Percentiles rank a stretch among this genome's conserved stretches.
Evolutionary conservation across 2,888 invertebrate genomes (phyloP).

Genomic region (Seira musarum): DNA sequence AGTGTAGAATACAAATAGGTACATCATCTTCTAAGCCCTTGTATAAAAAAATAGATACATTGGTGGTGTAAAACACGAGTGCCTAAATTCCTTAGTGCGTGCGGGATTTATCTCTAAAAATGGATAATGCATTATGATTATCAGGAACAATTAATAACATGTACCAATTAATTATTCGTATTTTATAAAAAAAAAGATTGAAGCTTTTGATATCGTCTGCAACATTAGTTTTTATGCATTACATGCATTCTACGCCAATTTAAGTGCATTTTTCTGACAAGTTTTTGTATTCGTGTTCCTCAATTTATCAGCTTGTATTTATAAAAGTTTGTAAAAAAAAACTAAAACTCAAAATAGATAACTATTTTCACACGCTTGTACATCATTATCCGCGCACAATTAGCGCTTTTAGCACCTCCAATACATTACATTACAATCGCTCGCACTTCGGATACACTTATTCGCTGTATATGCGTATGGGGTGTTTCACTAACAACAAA

Average conservation of each 20-base stretch:
- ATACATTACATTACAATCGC: not conserved
- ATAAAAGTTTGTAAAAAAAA: too few species aligned
- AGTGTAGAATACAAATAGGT: not conserved
- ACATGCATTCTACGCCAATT: not conserved
- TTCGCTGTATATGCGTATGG: not conserved
- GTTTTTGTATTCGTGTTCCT: too few species aligned
- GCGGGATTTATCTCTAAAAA: not conserved
- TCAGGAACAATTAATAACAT: not conserved
- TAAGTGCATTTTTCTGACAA: not conserved
- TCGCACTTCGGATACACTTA: not conserved
- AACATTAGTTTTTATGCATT: not conserved
- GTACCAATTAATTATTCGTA: not conserved
- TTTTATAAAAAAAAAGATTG: conserved; percentile 3
- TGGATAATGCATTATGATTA: not conserved
- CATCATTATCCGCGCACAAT: too few species aligned
- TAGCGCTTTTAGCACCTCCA: not conserved
- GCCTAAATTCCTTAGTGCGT: not conserved
- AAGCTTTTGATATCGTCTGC: not conserved
- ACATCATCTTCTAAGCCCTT: not conserved
- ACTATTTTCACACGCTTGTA: too few species aligned
- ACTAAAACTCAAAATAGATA: too few species aligned
- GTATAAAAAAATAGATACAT: too few species aligned
- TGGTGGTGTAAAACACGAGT: not conserved
- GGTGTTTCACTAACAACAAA: not conserved
- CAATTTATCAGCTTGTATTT: too few species aligned